phyloP scores from a whole-genome alignment of 2,888 invertebrate species.

The Melinopterus prodromus region DNA sequence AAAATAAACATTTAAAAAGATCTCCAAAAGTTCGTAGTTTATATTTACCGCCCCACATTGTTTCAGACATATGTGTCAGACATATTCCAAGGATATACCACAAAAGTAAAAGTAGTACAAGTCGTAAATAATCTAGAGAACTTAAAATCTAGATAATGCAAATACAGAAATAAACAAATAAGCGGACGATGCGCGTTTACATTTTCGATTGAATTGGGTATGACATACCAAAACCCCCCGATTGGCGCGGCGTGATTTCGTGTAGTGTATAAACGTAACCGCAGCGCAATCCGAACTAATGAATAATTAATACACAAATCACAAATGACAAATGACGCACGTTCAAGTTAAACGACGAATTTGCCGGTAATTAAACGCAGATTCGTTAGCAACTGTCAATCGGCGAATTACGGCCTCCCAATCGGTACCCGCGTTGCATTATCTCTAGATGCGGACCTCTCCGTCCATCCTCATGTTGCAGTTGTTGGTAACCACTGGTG shows the following conservation, averaged over 20 bases:
- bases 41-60: too few relatives aligned
- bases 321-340: conserved; percentile 25
- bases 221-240: not conserved
- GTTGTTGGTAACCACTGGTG: not conserved
- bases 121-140: too few relatives aligned
- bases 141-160: too few relatives aligned
- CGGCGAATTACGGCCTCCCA: conserved; percentile 37
- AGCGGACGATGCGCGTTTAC: not conserved
- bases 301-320: conserved; percentile 32
- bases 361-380: conserved; percentile 48
- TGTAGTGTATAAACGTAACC: conserved; percentile 11
- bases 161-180: not conserved
- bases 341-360: conserved; percentile 43
- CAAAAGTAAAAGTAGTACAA: too few relatives aligned
- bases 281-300: conserved; percentile 26
- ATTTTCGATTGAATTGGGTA: not conserved
- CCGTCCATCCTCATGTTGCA: not conserved
- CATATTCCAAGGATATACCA: too few relatives aligned
- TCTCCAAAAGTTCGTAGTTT: too few relatives aligned
- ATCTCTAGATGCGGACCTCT: conserved; percentile 11
- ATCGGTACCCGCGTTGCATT: conserved; percentile 15
- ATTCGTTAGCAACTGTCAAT: conserved; percentile 48
- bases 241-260: conserved; percentile 8
- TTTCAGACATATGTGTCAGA: too few relatives aligned
- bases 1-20: too few relatives aligned